Percentiles rank a stretch among this genome's conserved stretches.
Evolutionary conservation across 2,113 vertebrate genomes (phyloP).

Genomic region (Terrapene triunguis): DNA sequence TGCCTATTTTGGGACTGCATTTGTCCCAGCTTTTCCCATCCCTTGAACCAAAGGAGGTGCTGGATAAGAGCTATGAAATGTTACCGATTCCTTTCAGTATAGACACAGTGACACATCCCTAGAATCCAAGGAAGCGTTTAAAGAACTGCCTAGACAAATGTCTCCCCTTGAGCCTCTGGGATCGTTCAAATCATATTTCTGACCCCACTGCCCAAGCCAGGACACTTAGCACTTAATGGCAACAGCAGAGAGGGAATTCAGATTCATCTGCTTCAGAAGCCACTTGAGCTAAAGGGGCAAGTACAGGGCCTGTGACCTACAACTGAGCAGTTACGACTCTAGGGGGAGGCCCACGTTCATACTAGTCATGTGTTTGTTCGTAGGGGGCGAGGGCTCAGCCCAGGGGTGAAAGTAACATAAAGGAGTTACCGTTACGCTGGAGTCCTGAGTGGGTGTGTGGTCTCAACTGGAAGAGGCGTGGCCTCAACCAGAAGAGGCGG

Average conservation of each 20-base stretch:
- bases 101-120: neutral
- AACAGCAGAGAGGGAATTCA: neutral
- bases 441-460: no score
- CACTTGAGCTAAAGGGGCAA: neutral
- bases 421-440: no score
- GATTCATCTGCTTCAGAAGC: neutral
- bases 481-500: no score
- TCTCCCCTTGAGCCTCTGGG: neutral
- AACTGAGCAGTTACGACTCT: neutral
- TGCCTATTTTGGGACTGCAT: neutral
- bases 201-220: neutral
- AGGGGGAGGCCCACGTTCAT: neutral
- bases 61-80: neutral
- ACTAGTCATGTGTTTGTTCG: neutral
- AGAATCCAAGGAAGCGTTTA: neutral
- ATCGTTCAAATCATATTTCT: neutral
- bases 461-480: no score
- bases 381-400: neutral
- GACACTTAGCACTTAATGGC: neutral
- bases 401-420: no score
- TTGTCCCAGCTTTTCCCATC: neutral
- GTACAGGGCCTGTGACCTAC: neutral
- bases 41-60: neutral
- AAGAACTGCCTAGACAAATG: neutral
- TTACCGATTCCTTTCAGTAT: neutral